These are phyloP conservation scores for Microctonus brassicae DNA, from an alignment of 2,888 invertebrate species.

Conservation along the genomic window DNA sequence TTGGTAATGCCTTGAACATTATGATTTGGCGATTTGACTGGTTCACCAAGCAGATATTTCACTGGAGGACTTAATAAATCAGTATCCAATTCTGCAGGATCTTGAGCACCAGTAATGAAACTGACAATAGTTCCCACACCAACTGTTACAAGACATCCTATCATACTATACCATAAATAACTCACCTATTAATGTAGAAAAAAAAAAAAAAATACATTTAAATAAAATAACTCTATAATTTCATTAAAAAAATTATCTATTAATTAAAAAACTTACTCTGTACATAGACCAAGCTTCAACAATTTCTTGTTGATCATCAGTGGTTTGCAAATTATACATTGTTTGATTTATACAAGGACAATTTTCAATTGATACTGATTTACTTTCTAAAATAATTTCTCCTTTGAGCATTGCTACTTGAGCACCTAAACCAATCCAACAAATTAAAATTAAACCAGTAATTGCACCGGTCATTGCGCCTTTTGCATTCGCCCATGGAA, in stretches of 20 bases:
- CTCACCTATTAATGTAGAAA: constrained; percentile 55
- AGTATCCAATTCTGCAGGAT: constrained; percentile 76
- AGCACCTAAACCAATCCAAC: constrained; percentile 78
- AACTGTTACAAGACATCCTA: constrained; percentile 82
- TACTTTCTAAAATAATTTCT: constrained; percentile 63
- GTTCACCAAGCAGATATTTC: constrained; percentile 69
- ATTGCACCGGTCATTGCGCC: constrained; percentile 78
- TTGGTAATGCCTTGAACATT: constrained; percentile 61
- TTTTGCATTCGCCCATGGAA: constrained; percentile 88
- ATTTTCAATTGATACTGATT: constrained; percentile 72
- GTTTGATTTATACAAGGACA: constrained; percentile 71
- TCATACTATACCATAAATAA: constrained; percentile 91
- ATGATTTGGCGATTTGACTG: constrained; percentile 51
- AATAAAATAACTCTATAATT: not conserved
- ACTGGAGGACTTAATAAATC: constrained; percentile 79
- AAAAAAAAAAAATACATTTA: constrained; percentile 12
- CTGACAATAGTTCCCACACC: constrained; percentile 82
- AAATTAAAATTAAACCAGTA: constrained; percentile 74
- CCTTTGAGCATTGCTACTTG: constrained; percentile 74
- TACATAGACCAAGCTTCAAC: constrained; percentile 57
- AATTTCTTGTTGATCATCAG: constrained; percentile 18
- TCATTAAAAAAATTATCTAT: not conserved
- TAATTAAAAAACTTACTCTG: constrained; percentile 57
- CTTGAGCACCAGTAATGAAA: constrained; percentile 75
- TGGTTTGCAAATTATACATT: constrained; percentile 7